phyloP scores from a whole-genome alignment of 2,888 invertebrate genomes.

The Nephrocerus scutellatus region DNA sequence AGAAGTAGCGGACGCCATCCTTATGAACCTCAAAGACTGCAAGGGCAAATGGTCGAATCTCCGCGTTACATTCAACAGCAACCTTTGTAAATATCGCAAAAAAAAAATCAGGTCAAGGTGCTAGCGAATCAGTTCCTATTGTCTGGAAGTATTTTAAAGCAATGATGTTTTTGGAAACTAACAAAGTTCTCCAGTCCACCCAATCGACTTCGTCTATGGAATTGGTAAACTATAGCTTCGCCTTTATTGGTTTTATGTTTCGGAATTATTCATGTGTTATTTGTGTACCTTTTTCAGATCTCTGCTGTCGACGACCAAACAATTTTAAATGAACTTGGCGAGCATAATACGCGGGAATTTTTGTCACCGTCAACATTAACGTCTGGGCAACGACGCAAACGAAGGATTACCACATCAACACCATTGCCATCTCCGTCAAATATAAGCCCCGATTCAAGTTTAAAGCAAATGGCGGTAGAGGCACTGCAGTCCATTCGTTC shows the following conservation, averaged over 20 bases:
- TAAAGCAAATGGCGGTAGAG: too few species aligned
- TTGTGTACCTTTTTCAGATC: slow-evolving; percentile 8
- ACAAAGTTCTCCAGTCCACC: slow-evolving; percentile 5
- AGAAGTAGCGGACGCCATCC: slow-evolving; percentile 8
- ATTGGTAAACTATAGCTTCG: slow-evolving; percentile 9
- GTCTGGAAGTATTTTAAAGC: too few species aligned
- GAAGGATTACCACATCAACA: slow-evolving; percentile 3
- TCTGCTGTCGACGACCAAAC: slow-evolving; percentile 6
- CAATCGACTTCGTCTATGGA: slow-evolving; percentile 9
- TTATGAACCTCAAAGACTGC: slow-evolving; percentile 7
- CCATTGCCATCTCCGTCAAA: slow-evolving; percentile 7
- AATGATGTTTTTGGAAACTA: too few species aligned
- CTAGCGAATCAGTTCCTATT: too few species aligned
- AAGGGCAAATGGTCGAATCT: too few species aligned
- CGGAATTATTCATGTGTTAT: slow-evolving; percentile 1
- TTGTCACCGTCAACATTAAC: too few species aligned
- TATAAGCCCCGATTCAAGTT: too few species aligned
- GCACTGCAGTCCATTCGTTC: too few species aligned
- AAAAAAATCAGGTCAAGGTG: too few species aligned
- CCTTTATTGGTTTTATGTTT: slow-evolving; percentile 5
- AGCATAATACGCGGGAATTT: slow-evolving; percentile 3
- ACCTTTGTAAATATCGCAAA: slow-evolving; percentile 6
- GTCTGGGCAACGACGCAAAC: too few species aligned
- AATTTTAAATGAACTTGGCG: slow-evolving; percentile 2
- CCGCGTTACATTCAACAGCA: slow-evolving; percentile 6